Evolutionary conservation across 2,888 invertebrate species (phyloP).

Genomic region (Eucera pruinosa): DNA sequence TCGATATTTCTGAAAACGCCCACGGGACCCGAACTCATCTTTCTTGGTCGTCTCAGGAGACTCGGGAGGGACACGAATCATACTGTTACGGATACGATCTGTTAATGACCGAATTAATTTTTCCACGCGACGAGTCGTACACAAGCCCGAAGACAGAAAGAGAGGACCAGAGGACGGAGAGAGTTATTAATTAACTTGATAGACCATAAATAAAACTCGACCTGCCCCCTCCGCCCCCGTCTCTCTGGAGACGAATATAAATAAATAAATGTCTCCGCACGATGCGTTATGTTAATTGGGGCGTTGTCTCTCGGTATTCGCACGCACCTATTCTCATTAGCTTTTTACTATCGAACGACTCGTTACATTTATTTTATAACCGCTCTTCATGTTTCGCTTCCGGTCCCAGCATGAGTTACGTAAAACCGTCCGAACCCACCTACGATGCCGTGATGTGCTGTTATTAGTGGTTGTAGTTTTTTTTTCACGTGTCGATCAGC

Average conservation of each 20-base stretch:
- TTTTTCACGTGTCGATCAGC: not conserved
- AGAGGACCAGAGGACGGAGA: slow-evolving; percentile 44
- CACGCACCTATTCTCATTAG: slow-evolving; percentile 83
- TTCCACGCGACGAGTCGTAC: slow-evolving; percentile 69
- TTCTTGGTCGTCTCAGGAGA: slow-evolving; percentile 61
- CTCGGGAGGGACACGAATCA: slow-evolving; percentile 61
- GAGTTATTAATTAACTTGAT: slow-evolving; percentile 83
- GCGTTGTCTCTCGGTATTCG: slow-evolving; percentile 82
- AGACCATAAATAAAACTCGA: slow-evolving; percentile 81
- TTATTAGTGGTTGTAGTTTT: slow-evolving; percentile 67
- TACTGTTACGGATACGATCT: slow-evolving; percentile 69
- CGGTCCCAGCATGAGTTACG: slow-evolving; percentile 53
- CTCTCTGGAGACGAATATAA: slow-evolving; percentile 81
- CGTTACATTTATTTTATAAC: slow-evolving; percentile 79
- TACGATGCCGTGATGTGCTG: slow-evolving; percentile 73
- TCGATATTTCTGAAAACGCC: slow-evolving; percentile 69
- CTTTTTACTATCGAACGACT: slow-evolving; percentile 77
- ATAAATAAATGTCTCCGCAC: slow-evolving; percentile 82
- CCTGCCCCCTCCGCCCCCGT: slow-evolving; percentile 45
- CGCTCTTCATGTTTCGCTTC: slow-evolving; percentile 31
- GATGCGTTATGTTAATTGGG: slow-evolving; percentile 84
- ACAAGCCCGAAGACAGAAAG: slow-evolving; percentile 35
- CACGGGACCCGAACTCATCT: slow-evolving; percentile 64
- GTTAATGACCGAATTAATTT: slow-evolving; percentile 78
- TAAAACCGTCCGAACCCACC: slow-evolving; percentile 67